phyloP scores from a whole-genome alignment of 1,140 invertebrate genomes.

The Drosophila littoralis region DNA sequence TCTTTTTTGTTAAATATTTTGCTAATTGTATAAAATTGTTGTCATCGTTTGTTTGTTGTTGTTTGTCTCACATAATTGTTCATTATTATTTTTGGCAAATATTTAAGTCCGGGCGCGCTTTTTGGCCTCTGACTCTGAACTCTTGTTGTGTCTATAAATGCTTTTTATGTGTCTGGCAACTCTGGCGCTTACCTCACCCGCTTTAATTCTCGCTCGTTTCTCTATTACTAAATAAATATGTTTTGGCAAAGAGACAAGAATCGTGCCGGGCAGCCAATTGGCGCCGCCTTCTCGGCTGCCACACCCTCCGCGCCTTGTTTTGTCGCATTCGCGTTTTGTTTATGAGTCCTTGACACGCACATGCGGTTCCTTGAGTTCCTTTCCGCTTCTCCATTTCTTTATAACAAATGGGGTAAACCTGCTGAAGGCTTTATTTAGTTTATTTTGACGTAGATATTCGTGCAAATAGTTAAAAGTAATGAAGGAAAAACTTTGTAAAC shows the following conservation, averaged over 20 bases:
- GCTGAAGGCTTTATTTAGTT: not conserved
- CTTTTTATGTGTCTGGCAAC: slow-evolving; percentile 12
- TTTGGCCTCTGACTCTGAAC: slow-evolving; percentile 36
- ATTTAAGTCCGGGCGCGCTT: slow-evolving; percentile 26
- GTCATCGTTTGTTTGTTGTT: slow-evolving; percentile 21
- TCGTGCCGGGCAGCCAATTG: slow-evolving; percentile 25
- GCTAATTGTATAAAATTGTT: slow-evolving; percentile 66
- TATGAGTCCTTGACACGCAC: slow-evolving; percentile 33
- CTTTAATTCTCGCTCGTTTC: not conserved
- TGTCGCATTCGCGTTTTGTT: slow-evolving; percentile 40
- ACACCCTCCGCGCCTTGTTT: slow-evolving; percentile 10
- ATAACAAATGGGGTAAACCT: not conserved
- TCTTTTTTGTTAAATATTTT: slow-evolving; percentile 12
- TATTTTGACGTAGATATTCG: not conserved
- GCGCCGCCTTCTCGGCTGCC: slow-evolving; percentile 16
- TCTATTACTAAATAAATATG: slow-evolving; percentile 22
- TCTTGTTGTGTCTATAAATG: slow-evolving; percentile 15
- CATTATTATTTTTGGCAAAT: slow-evolving; percentile 63
- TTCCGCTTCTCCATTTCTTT: not conserved
- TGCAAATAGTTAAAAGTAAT: not conserved
- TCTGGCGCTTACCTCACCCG: slow-evolving; percentile 25
- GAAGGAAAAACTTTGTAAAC: not conserved
- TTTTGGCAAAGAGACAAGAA: slow-evolving; percentile 10
- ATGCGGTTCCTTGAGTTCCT: slow-evolving; percentile 27
- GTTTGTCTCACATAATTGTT: slow-evolving; percentile 55